Evolutionary conservation across 1,140 invertebrate species (phyloP).

Genomic region (Nephotettix cincticeps): DNA sequence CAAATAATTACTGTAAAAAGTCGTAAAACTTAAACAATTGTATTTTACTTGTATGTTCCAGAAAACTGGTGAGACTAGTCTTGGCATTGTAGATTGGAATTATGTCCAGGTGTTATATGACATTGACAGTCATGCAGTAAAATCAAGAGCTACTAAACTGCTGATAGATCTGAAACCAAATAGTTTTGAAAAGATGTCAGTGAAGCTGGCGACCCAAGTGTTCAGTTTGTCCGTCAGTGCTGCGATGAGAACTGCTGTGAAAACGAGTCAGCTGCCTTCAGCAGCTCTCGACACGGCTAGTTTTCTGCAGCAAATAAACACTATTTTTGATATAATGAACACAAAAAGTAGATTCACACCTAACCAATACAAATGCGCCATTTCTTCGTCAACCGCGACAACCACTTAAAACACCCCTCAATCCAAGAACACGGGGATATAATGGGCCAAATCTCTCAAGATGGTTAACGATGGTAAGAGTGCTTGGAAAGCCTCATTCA

Average conservation of each 20-base stretch:
- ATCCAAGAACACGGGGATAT: background rate
- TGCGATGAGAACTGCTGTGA: background rate
- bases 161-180: background rate
- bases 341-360: too few species aligned
- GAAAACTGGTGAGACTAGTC: too few species aligned
- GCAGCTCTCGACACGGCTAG: too few species aligned
- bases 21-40: too few species aligned
- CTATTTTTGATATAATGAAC: background rate
- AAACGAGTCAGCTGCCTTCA: too few species aligned
- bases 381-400: background rate
- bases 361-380: background rate
- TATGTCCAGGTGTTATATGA: too few species aligned
- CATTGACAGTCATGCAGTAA: too few species aligned
- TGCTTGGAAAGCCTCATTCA: background rate
- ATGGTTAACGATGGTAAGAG: background rate
- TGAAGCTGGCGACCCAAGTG: background rate
- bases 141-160: too few species aligned
- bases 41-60: too few species aligned
- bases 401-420: background rate
- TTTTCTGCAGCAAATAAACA: background rate
- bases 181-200: background rate
- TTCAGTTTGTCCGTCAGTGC: background rate
- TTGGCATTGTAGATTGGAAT: too few species aligned
- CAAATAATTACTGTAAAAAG: too few species aligned
- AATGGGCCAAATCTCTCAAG: background rate